Base-by-base conservation (phyloP, 2,113 vertebrate genomes). In the Megaceryle maxima region DNA sequence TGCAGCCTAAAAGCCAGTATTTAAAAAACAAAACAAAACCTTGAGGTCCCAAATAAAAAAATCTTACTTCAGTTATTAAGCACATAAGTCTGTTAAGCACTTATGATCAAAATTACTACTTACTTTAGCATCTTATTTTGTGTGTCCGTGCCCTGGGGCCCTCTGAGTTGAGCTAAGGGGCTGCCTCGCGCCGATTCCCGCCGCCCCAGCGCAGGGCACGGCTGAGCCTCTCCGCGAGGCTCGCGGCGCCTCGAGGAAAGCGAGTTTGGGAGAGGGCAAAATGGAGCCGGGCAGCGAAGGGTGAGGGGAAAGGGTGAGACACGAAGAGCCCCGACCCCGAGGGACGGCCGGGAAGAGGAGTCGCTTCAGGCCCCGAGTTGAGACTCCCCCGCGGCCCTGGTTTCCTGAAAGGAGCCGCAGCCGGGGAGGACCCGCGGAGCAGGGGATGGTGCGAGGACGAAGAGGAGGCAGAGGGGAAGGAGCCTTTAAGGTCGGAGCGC, bases 401-500 rank as follows among this genome's bases (percentile, higher is more conserved):
- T 48, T 22, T 48, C 20, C 46, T 48, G 46, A 19, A 9, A 22
- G 37, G 46, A 62, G 3, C 37, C 1, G 9, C 20, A 16, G 35
- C 63, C 17, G 10, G 16, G 20, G 26, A 33, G 39, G 7, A 33
- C 20, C 46, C 37, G 16, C 1, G 1, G 46, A 39, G 31, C 69
- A 13, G 39, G 9, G 10, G 31, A 43, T 9, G 0, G 2, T 2
- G 11, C 18, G 46, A 55, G 75, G 57, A 35, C 15, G n/a, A 41
- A 18, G 33, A 26, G 15, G n/a, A 1, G 1, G 50, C 24, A 43
- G 53, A 2, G 22, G 31, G 43, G 16, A 37, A 35, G 43, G 16
- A 37, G 5, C 14, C 5, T 0, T 6, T 10, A 19, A 0, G 18
- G 53, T n/a, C 8, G 0, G 62, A 29, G 7, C 37, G 13, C 28